Conservation (phyloP, 2,888 invertebrate species). For the Sinopyrophorus schimmeli region DNA sequence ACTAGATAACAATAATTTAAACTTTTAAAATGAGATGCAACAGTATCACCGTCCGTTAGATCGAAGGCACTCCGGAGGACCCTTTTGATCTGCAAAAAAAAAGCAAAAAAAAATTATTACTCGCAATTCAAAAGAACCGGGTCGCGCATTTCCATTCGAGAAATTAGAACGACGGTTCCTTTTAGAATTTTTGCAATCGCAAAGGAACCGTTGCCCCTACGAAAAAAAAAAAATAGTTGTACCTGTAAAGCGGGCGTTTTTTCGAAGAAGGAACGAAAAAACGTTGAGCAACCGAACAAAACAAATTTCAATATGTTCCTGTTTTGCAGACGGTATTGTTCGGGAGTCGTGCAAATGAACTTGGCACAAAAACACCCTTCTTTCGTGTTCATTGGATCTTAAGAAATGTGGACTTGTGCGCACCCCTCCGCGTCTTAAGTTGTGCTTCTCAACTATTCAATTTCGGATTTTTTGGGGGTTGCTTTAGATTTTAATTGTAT, state of each 20-base stretch:
- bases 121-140: background rate
- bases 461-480: too few species aligned
- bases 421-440: slow-evolving; percentile 21
- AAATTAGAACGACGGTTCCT: background rate
- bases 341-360: slow-evolving; percentile 29
- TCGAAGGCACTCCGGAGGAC: slow-evolving; percentile 17
- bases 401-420: slow-evolving; percentile 27
- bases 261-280: too few species aligned
- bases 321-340: slow-evolving; percentile 33
- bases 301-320: slow-evolving; percentile 29
- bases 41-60: slow-evolving; percentile 21
- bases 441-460: too few species aligned
- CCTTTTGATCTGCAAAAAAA: slow-evolving; percentile 9
- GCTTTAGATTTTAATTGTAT: too few species aligned
- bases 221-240: background rate
- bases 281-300: slow-evolving; percentile 15
- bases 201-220: background rate
- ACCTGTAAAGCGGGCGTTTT: background rate
- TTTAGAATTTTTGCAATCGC: background rate
- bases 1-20: slow-evolving; percentile 25
- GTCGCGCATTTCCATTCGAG: background rate
- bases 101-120: background rate
- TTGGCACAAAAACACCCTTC: slow-evolving; percentile 29
- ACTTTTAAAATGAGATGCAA: slow-evolving; percentile 21
- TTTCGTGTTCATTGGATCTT: slow-evolving; percentile 25